A percentile compares a stretch with the other conserved stretches of the same genome.
Conservation (phyloP, 2,888 invertebrate genomes). For the Ditylenchus weischeri region DNA sequence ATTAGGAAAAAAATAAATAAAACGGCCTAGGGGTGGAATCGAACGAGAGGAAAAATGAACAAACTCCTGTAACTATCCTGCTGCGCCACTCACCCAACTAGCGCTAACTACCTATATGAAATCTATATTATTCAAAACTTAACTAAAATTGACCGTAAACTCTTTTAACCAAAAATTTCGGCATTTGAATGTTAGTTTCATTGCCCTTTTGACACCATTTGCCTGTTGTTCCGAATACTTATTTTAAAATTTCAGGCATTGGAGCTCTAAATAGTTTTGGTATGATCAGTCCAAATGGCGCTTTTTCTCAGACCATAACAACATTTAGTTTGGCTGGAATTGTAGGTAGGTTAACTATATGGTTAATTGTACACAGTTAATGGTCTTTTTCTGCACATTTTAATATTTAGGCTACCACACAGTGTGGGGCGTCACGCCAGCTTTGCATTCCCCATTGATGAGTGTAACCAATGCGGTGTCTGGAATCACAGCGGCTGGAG, state of each 20-base stretch:
- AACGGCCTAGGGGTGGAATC: too few species aligned
- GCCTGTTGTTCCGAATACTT: background rate
- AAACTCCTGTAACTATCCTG: too few species aligned
- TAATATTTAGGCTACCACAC: slow-evolving; percentile 71
- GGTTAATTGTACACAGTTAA: too few species aligned
- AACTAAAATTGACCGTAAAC: too few species aligned
- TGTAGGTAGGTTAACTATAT: slow-evolving; percentile 64
- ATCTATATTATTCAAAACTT: too few species aligned
- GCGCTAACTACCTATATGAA: too few species aligned
- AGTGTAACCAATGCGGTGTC: slow-evolving; percentile 88
- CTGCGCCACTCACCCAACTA: too few species aligned
- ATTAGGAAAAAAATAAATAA: too few species aligned
- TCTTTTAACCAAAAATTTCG: too few species aligned
- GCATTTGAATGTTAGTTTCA: too few species aligned
- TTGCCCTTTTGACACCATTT: background rate
- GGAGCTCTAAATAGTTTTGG: slow-evolving; percentile 72
- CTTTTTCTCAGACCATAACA: slow-evolving; percentile 81
- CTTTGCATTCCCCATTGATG: slow-evolving; percentile 85
- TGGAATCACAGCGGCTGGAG: slow-evolving; percentile 84
- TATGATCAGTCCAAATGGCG: slow-evolving; percentile 75
- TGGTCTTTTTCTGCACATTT: too few species aligned
- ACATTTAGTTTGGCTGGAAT: slow-evolving; percentile 78
- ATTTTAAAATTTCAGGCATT: slow-evolving; percentile 64
- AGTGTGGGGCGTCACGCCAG: slow-evolving; percentile 86
- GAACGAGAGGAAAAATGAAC: too few species aligned